Conservation (phyloP, 2,888 invertebrate genomes). For the Parelbella ahira region DNA sequence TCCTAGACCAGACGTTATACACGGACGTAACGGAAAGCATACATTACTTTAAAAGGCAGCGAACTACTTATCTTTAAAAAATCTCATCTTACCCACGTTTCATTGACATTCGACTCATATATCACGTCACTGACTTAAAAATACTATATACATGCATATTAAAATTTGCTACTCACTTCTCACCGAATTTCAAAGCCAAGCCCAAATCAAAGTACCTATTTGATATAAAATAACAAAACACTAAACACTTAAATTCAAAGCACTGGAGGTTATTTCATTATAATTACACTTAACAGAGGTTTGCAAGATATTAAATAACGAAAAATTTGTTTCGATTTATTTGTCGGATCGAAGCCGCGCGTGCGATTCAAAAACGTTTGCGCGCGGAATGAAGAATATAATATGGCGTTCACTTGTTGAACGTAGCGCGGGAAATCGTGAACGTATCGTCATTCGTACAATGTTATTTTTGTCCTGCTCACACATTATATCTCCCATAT, state of each 20-base stretch:
- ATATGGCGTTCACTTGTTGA: conserved; percentile 51
- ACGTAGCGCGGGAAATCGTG: conserved; percentile 54
- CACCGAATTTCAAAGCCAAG: conserved; percentile 17
- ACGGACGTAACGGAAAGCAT: conserved; percentile 40
- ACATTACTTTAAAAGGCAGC: conserved; percentile 35
- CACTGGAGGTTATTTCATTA: conserved; percentile 41
- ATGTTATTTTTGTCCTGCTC: conserved; percentile 35
- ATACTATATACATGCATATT: conserved; percentile 18
- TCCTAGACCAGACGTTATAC: conserved; percentile 37
- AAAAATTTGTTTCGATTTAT: conserved; percentile 35
- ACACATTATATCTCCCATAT: conserved; percentile 4
- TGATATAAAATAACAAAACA: conserved; percentile 29
- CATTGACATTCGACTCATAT: conserved; percentile 26
- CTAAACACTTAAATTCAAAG: conserved; percentile 33
- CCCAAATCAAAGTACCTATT: conserved; percentile 1
- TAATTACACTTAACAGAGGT: conserved; percentile 38
- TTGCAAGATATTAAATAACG: conserved; percentile 21
- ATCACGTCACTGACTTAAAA: conserved; percentile 18
- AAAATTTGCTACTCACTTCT: conserved; percentile 18
- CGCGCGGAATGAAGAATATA: conserved; percentile 56
- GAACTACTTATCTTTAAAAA: conserved; percentile 34
- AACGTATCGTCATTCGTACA: conserved; percentile 42
- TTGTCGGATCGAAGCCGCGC: conserved; percentile 48
- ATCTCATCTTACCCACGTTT: conserved; percentile 27
- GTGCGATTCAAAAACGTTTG: conserved; percentile 51